phyloP scores from a whole-genome alignment of 2,113 vertebrate genomes.

The Pseudorectes ferrugineus region DNA sequence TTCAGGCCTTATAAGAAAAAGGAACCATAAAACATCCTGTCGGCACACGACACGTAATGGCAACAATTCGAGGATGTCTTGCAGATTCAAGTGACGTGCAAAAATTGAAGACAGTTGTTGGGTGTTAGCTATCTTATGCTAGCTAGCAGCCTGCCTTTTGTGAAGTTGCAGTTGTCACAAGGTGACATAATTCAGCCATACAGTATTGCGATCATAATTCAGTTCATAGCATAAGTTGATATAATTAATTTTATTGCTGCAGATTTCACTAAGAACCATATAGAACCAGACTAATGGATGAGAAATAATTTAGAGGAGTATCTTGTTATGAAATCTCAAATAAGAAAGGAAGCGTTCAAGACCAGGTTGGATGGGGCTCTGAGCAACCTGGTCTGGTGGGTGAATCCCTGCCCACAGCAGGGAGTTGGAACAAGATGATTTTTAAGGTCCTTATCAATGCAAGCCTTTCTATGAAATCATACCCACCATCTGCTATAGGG shows the following conservation, averaged over 20 bases:
- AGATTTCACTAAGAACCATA: background rate
- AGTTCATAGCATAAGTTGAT: background rate
- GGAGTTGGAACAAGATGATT: background rate
- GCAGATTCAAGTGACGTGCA: slow-evolving; percentile 30
- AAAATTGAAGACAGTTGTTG: slow-evolving; percentile 22
- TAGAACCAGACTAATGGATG: background rate
- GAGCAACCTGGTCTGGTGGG: background rate
- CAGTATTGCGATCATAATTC: background rate
- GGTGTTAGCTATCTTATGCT: background rate
- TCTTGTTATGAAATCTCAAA: background rate
- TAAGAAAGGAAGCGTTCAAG: background rate
- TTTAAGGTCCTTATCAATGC: background rate
- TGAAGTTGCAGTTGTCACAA: background rate
- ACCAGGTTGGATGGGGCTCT: background rate
- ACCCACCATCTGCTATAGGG: background rate
- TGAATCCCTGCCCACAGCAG: background rate
- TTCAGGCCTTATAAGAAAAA: slow-evolving; percentile 38
- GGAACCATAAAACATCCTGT: background rate
- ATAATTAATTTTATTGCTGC: background rate
- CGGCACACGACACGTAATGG: background rate
- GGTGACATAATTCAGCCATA: background rate
- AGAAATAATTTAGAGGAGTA: background rate
- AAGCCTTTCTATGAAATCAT: background rate
- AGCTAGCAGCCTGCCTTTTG: background rate
- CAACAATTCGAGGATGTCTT: slow-evolving; percentile 34